Evolutionary conservation across 2,888 invertebrate genomes (phyloP).

Genomic region (Nephrotoma appendiculata): DNA sequence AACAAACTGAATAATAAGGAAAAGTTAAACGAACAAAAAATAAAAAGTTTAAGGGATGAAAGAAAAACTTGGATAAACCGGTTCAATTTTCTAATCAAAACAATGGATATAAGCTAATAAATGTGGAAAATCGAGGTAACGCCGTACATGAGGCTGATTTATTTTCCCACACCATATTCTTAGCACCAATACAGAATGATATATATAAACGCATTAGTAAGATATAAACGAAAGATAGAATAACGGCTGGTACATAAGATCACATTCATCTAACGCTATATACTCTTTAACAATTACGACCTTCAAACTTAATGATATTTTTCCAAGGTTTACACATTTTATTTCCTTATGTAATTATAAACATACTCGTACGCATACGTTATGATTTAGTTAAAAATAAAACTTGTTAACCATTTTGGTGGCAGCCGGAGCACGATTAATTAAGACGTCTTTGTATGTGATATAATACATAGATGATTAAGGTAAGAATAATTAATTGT

Average conservation of each 20-base stretch:
- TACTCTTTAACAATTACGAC: neutral
- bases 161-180: neutral
- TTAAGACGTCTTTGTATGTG: neutral
- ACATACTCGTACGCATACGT: neutral
- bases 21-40: no score
- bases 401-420: neutral
- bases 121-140: neutral
- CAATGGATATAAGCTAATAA: neutral
- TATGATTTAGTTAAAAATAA: neutral
- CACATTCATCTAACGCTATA: neutral
- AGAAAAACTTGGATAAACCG: neutral
- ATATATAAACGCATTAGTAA: neutral
- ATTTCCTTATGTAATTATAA: neutral
- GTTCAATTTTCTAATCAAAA: neutral
- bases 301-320: neutral
- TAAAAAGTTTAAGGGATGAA: neutral
- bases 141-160: neutral
- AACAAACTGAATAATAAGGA: neutral
- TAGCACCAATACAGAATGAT: neutral
- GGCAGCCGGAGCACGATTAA: neutral
- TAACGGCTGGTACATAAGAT: neutral
- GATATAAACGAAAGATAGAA: no score
- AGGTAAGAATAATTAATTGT: neutral
- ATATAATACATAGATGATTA: neutral
- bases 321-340: neutral